Evolutionary conservation across 2,113 vertebrate species (phyloP).

Genomic region (Corythornis madagascariensis): DNA sequence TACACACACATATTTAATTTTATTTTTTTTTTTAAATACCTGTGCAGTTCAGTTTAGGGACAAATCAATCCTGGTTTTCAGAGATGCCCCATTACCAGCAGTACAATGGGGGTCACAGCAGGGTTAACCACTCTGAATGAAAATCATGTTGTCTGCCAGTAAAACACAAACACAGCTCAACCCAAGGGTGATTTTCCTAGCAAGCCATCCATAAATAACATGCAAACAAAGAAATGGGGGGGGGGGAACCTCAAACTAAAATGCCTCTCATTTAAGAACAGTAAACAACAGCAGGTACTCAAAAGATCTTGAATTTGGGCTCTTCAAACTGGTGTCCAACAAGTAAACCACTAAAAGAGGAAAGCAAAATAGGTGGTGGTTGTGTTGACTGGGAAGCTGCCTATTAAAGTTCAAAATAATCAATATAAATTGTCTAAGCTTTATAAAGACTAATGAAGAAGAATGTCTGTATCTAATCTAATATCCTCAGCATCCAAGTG

Average conservation of each 20-base stretch:
- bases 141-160: neutral
- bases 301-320: neutral
- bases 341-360: neutral
- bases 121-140: neutral
- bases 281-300: neutral
- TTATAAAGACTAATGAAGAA: neutral
- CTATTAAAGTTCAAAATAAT: neutral
- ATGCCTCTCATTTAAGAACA: neutral
- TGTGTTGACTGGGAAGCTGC: neutral
- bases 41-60: neutral
- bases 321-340: neutral
- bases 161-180: neutral
- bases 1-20: neutral
- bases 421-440: neutral
- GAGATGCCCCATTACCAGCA: neutral
- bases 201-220: slow-evolving; percentile 12
- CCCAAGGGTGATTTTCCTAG: neutral
- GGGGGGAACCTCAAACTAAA: neutral
- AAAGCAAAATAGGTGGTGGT: neutral
- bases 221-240: neutral
- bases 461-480: neutral
- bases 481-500: neutral
- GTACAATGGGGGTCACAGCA: neutral
- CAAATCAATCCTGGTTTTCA: neutral
- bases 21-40: neutral